Conservation (phyloP, 2,888 invertebrate species). For the Lepidocyrtinus sp. region DNA sequence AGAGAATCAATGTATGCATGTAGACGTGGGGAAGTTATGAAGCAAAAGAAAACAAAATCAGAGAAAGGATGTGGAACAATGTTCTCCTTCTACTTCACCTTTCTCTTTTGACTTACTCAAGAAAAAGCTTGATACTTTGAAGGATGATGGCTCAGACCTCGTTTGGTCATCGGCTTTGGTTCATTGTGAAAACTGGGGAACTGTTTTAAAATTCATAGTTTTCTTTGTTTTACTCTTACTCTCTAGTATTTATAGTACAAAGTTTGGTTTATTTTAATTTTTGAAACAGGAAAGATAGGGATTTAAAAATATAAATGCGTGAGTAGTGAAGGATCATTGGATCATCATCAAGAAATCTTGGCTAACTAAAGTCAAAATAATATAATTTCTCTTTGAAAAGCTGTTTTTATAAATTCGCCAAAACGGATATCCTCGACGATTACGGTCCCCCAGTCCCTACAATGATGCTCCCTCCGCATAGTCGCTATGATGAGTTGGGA, state of each 20-base stretch:
- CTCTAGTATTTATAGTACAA: no score
- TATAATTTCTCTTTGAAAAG: no score
- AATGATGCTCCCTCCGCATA: conserved; percentile 33
- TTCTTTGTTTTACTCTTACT: no score
- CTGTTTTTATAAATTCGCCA: not conserved
- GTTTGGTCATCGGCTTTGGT: conserved; percentile 51
- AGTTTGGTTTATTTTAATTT: no score
- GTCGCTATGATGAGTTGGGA: conserved; percentile 68
- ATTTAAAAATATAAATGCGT: no score
- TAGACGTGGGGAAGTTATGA: not conserved
- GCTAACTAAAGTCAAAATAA: not conserved
- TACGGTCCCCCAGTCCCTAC: conserved; percentile 25
- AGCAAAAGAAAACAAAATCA: not conserved
- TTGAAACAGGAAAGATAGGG: no score
- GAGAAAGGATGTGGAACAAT: conserved; percentile 19
- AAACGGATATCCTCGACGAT: conserved; percentile 42
- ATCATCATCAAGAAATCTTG: not conserved
- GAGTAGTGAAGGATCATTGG: no score
- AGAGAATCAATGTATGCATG: not conserved
- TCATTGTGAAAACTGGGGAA: no score
- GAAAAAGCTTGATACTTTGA: conserved; percentile 40
- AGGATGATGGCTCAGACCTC: conserved; percentile 51
- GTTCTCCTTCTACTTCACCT: conserved; percentile 15
- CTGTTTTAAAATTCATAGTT: no score
- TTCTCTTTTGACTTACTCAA: not conserved